A percentile compares a stretch with the other conserved stretches of the same genome.
Conservation (phyloP, 1,140 invertebrate genomes). For the Tetramorium simillimum region DNA sequence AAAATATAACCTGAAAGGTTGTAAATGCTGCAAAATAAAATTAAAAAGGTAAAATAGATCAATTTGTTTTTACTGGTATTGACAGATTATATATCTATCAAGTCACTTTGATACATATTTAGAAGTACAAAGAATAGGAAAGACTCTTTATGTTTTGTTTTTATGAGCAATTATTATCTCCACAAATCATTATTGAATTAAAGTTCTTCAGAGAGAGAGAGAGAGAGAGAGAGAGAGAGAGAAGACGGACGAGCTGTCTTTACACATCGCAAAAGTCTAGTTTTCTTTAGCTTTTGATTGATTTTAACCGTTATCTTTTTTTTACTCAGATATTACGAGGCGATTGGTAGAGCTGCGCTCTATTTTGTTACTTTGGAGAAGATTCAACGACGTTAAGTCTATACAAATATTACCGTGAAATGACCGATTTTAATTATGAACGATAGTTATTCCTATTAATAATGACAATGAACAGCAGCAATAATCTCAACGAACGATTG, state of each 20-base stretch:
- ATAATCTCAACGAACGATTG: conserved; percentile 43
- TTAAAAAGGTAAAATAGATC: not conserved
- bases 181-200: not conserved
- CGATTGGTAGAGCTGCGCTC: not conserved
- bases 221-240: not conserved
- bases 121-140: not conserved
- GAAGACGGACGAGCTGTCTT: not conserved
- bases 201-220: not conserved
- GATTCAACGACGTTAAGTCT: conserved; percentile 28
- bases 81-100: not conserved
- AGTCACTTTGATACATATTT: not conserved
- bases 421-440: conserved; percentile 46
- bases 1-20: not conserved
- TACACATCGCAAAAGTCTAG: not conserved
- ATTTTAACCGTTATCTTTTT: not conserved
- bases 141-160: not conserved
- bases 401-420: not conserved
- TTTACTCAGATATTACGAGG: not conserved
- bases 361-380: not conserved
- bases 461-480: conserved; percentile 34
- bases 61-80: not conserved
- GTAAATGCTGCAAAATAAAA: not conserved
- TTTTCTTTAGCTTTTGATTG: not conserved
- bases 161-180: not conserved
- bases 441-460: conserved; percentile 43